A percentile compares a stretch with the other conserved stretches of the same genome.
Conservation (phyloP, 35 echinoderm and acorn worm species). For the Acanthaster planci region DNA sequence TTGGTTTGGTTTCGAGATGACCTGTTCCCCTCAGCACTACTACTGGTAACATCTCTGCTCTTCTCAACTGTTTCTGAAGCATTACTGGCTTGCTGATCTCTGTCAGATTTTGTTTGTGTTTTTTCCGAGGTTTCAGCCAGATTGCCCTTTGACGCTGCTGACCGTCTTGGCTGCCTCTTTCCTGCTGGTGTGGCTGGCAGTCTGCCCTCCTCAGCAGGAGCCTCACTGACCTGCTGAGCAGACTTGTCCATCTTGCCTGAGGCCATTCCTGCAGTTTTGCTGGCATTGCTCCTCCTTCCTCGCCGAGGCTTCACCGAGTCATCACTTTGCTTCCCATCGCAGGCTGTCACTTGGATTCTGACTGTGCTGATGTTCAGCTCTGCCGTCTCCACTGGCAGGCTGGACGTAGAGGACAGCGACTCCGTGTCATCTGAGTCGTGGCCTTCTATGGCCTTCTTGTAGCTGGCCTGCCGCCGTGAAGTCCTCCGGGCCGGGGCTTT, state of each 20-base stretch:
- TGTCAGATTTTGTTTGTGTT: too few species aligned
- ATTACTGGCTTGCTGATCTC: too few species aligned
- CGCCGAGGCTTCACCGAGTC: background rate
- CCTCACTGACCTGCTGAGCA: too few species aligned
- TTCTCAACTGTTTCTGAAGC: background rate
- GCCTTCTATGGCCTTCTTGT: background rate
- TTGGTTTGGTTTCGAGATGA: background rate
- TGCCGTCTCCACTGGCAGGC: background rate
- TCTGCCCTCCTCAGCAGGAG: too few species aligned
- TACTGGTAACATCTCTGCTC: background rate
- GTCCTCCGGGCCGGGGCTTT: constrained; percentile 13
- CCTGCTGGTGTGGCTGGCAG: too few species aligned
- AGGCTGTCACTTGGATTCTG: background rate
- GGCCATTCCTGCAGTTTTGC: background rate
- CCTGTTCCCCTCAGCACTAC: background rate
- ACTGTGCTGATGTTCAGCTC: background rate
- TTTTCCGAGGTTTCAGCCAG: too few species aligned
- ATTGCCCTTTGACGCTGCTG: too few species aligned
- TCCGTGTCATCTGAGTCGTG: constrained; percentile 31
- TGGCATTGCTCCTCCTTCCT: background rate
- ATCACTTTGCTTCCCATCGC: constrained; percentile 1
- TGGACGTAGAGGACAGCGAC: constrained; percentile 6
- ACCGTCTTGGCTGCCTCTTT: too few species aligned
- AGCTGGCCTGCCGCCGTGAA: constrained; percentile 22
- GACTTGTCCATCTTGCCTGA: too few species aligned